Evolutionary conservation across 2,888 invertebrate genomes (phyloP), one percentile per base, ranked within the genome.

Genomic region (Bedellia somnulentella): DNA sequence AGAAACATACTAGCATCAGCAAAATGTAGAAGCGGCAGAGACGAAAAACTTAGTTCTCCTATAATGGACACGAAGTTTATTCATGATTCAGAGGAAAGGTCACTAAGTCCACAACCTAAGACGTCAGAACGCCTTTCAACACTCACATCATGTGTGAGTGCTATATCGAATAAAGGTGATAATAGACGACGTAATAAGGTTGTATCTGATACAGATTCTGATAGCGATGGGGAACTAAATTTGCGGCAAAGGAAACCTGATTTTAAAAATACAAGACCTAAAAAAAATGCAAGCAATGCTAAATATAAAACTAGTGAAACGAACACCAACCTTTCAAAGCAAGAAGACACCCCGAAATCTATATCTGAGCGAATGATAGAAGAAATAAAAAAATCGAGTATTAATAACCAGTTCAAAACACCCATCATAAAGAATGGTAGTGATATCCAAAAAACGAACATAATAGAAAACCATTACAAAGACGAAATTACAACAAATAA

Each of bases 1-100:
- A 87, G 90, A 59, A 92, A 91, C 54, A 91, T 93, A 40, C 70
- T 93, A 30, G 89, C 91, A 13, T 91, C 90, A 27, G 90, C 92
- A 1, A 87, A 89, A 60, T 89, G 88, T 52, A 82, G 91, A 46
- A 90, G 89, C 54, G 92, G 90, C 5, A 80, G 84, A 43, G 87
- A 88, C 55, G 73, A 83, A 32, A 86, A 86, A 45, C 76, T 80
- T 10, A 84, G 86, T 28, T 86, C 86, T 24, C 83, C 87, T 26
- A 77, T 86, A 39, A 81, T 87, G 46, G 85, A 87, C 63, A 78
- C 87, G 38, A 85, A 86, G 51, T 82, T 85, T 57, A 75, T 81
- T 35, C 84, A 85, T 47, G 81, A 81, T 59, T 57, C 70, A 42
- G 49, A 53, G 43, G 61, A 66, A 56, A 71, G 60, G 42, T 71